A percentile compares a stretch with the other conserved stretches of the same genome.
Conservation (phyloP, 2,113 vertebrate species). For the Tetrao urogallus region DNA sequence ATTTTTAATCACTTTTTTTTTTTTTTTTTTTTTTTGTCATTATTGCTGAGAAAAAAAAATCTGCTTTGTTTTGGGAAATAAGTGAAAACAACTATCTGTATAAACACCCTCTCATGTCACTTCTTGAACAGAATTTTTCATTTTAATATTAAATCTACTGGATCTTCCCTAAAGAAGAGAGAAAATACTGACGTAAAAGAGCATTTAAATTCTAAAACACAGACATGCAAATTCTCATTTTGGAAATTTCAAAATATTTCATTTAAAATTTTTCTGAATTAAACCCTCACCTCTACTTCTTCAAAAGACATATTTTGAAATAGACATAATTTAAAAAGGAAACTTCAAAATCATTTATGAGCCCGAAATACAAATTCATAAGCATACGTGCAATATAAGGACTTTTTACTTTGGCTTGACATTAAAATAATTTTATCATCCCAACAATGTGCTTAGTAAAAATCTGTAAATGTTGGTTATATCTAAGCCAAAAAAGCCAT, state of each 20-base stretch:
- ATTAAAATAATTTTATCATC: background rate
- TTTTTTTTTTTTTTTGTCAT: background rate
- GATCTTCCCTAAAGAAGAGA: background rate
- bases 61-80: background rate
- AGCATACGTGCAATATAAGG: background rate
- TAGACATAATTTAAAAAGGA: background rate
- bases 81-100: background rate
- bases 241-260: background rate
- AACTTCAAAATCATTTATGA: background rate
- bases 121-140: background rate
- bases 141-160: background rate
- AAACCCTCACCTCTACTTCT: background rate
- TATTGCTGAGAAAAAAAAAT: background rate
- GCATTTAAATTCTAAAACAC: background rate
- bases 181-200: background rate
- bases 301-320: background rate
- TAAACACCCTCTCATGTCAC: background rate
- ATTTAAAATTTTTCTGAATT: background rate
- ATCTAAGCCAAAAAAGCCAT: background rate
- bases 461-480: background rate
- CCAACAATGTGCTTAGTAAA: background rate
- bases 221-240: background rate
- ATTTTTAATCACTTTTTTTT: background rate
- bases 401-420: background rate
- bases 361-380: background rate